Evolutionary conservation across 2,113 vertebrate genomes (phyloP), one percentile per base, ranked within the genome.

Genomic region (Okapia johnstoni): DNA sequence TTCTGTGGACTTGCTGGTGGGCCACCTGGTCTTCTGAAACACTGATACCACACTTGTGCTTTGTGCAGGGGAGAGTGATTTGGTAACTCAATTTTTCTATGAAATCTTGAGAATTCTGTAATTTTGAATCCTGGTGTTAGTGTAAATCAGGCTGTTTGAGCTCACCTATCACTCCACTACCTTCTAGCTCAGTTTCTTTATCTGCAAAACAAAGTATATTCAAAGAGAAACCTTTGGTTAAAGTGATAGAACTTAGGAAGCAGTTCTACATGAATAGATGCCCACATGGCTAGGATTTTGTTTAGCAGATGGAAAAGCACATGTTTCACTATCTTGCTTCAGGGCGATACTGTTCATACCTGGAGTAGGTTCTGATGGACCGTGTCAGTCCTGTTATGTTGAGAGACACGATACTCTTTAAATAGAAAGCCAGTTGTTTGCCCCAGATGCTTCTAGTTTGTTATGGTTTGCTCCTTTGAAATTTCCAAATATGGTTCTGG

Each of bases 401-500:
- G 63, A 77, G 57, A 81, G 89, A 77, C 43, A 54, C 0, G 7
- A 40, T 8, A 54, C 17, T 86, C 52, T 97, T 94, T 89, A 94
- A 97, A 93, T 80, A 94, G 80, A 93, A 96, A 95, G 88, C 16
- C 25, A 79, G 96, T 97, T 95, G 50, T 96, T 94, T 84, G 80
- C 80, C 54, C 76, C 58, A 95, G 85, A 97, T 87, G 40, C 26
- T 93, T 93, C 86, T 94, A 80, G 80, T 94, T 94, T 94, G 73
- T 87, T 97, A 66, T 93, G 48, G 55, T 86, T 48, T 96, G 57
- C 52, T 93, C 77, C 70, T 93, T 88, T 97, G 66, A 98, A 96
- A 97, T 94, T 61, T 96, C 96, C 93, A 96, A 93, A 96, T 97
- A 97, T 81, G 91, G 89, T 79, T 93, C 48, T 93, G 52, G 61